These are phyloP conservation scores for Sclerurus mexicanus DNA, from an alignment of 2,113 vertebrate genomes.

Conservation along the genomic window DNA sequence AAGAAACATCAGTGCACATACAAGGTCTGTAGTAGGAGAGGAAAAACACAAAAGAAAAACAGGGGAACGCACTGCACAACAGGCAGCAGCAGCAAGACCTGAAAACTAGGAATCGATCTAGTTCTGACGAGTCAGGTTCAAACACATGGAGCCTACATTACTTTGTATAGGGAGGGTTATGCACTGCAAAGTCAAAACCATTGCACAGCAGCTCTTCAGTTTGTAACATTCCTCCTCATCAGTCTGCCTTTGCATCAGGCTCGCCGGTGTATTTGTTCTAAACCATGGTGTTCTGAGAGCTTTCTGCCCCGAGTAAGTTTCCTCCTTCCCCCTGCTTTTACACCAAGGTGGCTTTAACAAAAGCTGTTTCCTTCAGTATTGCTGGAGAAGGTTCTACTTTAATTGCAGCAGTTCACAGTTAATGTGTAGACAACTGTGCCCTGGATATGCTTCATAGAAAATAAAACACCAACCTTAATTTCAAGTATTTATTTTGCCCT, in stretches of 20 bases:
- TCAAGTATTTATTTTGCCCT: conserved; percentile 1
- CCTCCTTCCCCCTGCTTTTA: not conserved
- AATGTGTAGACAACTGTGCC: not conserved
- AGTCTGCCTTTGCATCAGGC: not conserved
- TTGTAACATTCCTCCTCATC: not conserved
- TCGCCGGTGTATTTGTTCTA: not conserved
- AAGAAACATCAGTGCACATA: not conserved
- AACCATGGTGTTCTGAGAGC: not conserved
- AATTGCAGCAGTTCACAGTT: not conserved
- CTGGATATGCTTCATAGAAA: not conserved
- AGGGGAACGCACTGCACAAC: not conserved
- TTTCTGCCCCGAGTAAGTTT: not conserved
- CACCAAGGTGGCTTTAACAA: not conserved
- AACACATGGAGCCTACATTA: not conserved
- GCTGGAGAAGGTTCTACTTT: not conserved
- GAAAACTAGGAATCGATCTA: not conserved
- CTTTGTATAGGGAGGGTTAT: not conserved
- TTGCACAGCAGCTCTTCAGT: not conserved
- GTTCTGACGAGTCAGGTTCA: not conserved
- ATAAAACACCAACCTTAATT: not conserved
- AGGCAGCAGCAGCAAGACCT: not conserved
- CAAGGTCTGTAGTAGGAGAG: not conserved
- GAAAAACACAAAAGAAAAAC: not conserved
- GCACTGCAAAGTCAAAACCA: not conserved
- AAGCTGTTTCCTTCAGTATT: not conserved